Evolutionary conservation across 1,140 invertebrate species (phyloP).

Genomic region (Nasonia longicornis): DNA sequence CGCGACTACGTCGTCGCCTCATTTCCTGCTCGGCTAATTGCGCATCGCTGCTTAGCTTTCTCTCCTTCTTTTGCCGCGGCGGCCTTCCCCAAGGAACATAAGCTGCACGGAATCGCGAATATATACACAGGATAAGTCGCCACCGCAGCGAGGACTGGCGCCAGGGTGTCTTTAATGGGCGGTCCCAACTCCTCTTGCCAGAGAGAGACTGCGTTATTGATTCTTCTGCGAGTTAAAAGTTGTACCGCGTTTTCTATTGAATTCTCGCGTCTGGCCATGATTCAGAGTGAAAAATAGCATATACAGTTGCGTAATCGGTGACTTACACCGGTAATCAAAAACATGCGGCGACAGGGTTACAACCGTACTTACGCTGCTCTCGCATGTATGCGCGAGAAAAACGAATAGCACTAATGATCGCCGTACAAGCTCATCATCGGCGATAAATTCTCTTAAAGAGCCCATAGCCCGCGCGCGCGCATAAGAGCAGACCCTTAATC

Average conservation of each 20-base stretch:
- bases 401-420: background rate
- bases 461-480: too few species aligned
- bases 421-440: background rate
- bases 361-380: background rate
- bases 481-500: background rate
- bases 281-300: too few species aligned
- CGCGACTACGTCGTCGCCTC: constrained; percentile 46
- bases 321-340: background rate
- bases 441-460: background rate
- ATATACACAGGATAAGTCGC: background rate
- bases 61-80: constrained; percentile 8
- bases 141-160: constrained; percentile 38
- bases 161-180: constrained; percentile 46
- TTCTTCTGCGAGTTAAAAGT: background rate
- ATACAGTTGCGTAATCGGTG: background rate
- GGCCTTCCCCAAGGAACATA: background rate
- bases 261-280: too few species aligned
- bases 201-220: background rate
- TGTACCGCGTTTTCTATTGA: background rate
- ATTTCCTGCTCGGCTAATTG: constrained; percentile 57
- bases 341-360: background rate
- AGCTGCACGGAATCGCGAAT: background rate
- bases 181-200: background rate
- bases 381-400: background rate
- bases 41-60: constrained; percentile 46